These are phyloP conservation scores for Synchiropus splendidus DNA, from an alignment of 2,113 vertebrate species.

Conservation along the genomic window DNA sequence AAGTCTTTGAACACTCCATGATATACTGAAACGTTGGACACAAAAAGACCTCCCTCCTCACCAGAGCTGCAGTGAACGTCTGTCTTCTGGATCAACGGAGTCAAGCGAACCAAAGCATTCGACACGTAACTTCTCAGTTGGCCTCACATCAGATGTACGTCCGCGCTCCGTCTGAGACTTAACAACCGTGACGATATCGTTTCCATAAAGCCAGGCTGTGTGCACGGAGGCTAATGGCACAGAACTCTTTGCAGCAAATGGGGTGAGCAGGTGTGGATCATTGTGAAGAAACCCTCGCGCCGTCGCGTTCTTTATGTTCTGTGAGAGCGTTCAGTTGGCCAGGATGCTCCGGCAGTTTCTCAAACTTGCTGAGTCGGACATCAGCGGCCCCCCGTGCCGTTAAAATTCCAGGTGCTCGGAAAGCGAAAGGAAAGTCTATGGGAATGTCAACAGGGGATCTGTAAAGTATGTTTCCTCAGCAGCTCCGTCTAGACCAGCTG, in stretches of 20 bases:
- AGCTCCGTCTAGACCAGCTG: conserved; percentile 61
- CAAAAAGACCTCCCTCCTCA: no score
- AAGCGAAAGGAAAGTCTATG: conserved; percentile 46
- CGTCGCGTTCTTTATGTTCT: conserved; percentile 19
- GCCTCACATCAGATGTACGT: conserved; percentile 29
- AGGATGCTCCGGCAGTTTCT: conserved; percentile 23
- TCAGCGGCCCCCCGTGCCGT: conserved; percentile 29
- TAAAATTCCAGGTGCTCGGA: conserved; percentile 54
- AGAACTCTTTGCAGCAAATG: conserved; percentile 28
- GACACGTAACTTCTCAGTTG: conserved; percentile 19
- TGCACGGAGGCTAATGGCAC: conserved; percentile 28
- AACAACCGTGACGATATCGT: conserved; percentile 33
- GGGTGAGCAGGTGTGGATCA: conserved; percentile 35
- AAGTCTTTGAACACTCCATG: no score
- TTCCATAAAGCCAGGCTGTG: no score
- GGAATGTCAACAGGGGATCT: conserved; percentile 50
- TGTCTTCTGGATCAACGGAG: conserved; percentile 10
- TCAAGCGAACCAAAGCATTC: conserved; percentile 21
- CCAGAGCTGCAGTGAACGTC: conserved; percentile 1
- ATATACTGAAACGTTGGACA: no score
- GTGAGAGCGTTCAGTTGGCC: conserved; percentile 28
- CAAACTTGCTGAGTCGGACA: conserved; percentile 43
- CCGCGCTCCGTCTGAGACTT: conserved; percentile 28
- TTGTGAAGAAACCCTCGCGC: conserved; percentile 16
- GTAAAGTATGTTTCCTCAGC: conserved; percentile 60